Evolutionary conservation across 2,113 vertebrate genomes (phyloP).

Genomic region (Columba janthina): DNA sequence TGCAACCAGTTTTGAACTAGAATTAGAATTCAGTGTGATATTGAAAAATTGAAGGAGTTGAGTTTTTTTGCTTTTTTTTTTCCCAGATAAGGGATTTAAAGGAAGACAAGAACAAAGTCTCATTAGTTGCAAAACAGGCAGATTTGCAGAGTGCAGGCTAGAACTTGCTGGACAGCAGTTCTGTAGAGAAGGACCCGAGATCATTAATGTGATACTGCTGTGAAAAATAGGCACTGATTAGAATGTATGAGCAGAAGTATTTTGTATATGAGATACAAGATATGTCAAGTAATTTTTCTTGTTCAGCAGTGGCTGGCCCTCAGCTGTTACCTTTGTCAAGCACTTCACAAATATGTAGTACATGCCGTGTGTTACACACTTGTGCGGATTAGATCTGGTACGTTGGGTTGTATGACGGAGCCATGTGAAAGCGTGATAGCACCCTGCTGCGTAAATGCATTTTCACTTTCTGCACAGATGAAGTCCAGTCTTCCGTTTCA

Average conservation of each 20-base stretch:
- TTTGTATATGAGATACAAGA: not conserved
- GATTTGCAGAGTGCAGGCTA: not conserved
- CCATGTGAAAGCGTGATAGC: not conserved
- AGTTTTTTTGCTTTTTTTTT: not conserved
- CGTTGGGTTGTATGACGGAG: accelerated
- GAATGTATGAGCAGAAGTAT: not conserved
- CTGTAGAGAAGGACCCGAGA: not conserved
- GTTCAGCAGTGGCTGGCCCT: not conserved
- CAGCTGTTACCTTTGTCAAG: not conserved
- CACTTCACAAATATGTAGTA: not conserved
- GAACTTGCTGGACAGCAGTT: not conserved
- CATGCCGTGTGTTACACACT: accelerated
- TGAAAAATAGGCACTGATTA: not conserved
- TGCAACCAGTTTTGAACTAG: not conserved
- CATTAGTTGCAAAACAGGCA: not conserved
- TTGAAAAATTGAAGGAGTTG: not conserved
- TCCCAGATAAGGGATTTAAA: not conserved
- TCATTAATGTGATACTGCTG: not conserved
- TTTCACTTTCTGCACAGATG: not conserved
- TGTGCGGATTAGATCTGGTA: not conserved
- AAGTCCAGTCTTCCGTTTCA: not conserved
- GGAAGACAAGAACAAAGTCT: not conserved
- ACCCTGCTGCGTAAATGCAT: not conserved
- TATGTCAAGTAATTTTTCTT: not conserved
- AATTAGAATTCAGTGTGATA: not conserved